Conservation (phyloP, 2,888 invertebrate species). For the Heliconius erato region DNA sequence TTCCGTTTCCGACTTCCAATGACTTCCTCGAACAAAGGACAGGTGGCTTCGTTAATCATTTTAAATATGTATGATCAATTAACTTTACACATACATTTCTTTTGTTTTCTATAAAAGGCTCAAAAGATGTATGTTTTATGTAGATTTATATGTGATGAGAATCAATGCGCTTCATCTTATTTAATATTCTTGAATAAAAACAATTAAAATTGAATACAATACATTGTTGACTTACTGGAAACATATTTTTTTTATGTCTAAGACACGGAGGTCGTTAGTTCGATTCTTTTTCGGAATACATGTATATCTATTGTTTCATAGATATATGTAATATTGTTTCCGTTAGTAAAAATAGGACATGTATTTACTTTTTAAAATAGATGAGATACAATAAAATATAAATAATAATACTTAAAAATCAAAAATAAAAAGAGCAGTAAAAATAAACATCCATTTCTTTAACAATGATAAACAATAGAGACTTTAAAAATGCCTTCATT, state of each 20-base stretch:
- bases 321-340: background rate
- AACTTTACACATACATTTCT: slow-evolving; percentile 31
- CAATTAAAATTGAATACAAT: slow-evolving; percentile 32
- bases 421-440: background rate
- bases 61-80: slow-evolving; percentile 43
- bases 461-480: slow-evolving; percentile 37
- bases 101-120: slow-evolving; percentile 47
- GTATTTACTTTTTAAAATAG: too few species aligned
- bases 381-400: background rate
- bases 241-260: background rate
- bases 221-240: background rate
- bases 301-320: background rate
- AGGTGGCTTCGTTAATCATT: slow-evolving; percentile 56
- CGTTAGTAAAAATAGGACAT: too few species aligned
- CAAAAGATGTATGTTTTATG: slow-evolving; percentile 28
- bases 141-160: slow-evolving; percentile 33
- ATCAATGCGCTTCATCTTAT: slow-evolving; percentile 13
- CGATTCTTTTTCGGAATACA: background rate
- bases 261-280: background rate
- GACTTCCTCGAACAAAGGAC: slow-evolving; percentile 52
- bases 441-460: slow-evolving; percentile 13
- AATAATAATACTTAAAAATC: background rate
- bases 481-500: slow-evolving; percentile 61
- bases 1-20: slow-evolving; percentile 73
- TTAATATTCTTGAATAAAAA: background rate